A percentile compares a stretch with the other conserved stretches of the same genome.
phyloP scores from a whole-genome alignment of 1,140 invertebrate species.

The Tetranychus cinnabarinus region DNA sequence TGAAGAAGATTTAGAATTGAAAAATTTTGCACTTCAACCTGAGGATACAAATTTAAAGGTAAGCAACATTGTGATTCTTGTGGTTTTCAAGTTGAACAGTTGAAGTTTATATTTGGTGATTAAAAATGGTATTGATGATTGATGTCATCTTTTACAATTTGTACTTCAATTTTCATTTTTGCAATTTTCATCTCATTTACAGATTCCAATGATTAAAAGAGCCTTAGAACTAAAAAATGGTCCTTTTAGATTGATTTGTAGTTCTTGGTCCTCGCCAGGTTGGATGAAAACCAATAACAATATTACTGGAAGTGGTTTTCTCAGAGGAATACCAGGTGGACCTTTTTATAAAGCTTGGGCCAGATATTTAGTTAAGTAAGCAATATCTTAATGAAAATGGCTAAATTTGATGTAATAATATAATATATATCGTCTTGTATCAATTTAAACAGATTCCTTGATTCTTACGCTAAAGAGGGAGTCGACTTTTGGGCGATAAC shows the following conservation, averaged over 20 bases:
- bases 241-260: constrained; percentile 31
- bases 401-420: not conserved
- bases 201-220: constrained; percentile 39
- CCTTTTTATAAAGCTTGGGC: constrained; percentile 31
- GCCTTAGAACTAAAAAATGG: constrained; percentile 24
- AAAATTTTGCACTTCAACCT: constrained; percentile 34
- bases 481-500: constrained; percentile 35
- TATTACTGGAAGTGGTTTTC: not conserved
- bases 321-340: not conserved
- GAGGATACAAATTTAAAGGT: constrained; percentile 43
- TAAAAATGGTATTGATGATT: no score
- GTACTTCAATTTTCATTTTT: not conserved
- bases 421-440: not conserved
- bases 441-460: constrained; percentile 27
- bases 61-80: not conserved
- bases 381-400: not conserved
- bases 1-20: constrained; percentile 32
- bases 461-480: constrained; percentile 28
- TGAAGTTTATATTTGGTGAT: no score
- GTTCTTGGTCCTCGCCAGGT: constrained; percentile 56
- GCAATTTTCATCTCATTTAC: constrained; percentile 33
- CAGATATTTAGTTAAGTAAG: constrained; percentile 34
- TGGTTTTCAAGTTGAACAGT: constrained; percentile 25
- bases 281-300: constrained; percentile 68
- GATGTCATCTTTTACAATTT: not conserved